phyloP scores from a whole-genome alignment of 2,888 invertebrate species.

The Pinctada fucata region DNA sequence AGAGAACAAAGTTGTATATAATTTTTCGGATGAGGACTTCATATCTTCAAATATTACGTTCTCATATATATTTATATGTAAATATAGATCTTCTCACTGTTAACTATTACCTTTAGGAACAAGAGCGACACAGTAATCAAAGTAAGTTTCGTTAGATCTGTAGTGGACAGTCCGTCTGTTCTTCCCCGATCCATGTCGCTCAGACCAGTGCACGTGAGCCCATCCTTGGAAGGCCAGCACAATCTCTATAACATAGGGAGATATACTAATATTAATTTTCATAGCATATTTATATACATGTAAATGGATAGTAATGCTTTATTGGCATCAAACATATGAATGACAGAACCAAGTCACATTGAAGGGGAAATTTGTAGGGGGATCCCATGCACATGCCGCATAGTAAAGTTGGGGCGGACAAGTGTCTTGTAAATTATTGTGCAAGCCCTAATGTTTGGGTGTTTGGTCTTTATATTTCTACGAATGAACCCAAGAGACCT shows the following conservation, averaged over 20 bases:
- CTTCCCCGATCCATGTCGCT: constrained; percentile 43
- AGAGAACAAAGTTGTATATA: too few relatives aligned
- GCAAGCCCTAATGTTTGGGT: too few relatives aligned
- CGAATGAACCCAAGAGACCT: too few relatives aligned
- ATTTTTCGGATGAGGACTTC: too few relatives aligned
- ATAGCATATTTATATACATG: not conserved
- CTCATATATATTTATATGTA: too few relatives aligned
- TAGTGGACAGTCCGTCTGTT: constrained; percentile 43
- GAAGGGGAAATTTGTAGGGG: not conserved
- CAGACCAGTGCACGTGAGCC: constrained; percentile 57
- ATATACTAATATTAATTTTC: not conserved
- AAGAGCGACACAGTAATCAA: constrained; percentile 30
- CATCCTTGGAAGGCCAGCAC: constrained; percentile 45
- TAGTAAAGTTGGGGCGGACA: too few relatives aligned
- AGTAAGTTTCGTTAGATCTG: constrained; percentile 48
- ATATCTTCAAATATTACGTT: too few relatives aligned
- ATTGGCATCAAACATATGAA: not conserved
- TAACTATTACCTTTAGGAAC: constrained; percentile 12
- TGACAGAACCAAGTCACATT: not conserved
- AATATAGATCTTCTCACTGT: too few relatives aligned
- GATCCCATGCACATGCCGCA: too few relatives aligned
- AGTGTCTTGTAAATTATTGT: too few relatives aligned
- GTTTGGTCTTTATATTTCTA: too few relatives aligned
- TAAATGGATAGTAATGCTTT: not conserved
- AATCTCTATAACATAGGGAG: constrained; percentile 46